Conservation (phyloP, 2,797 vertebrate genomes). For the Melanotaenia nigrans region DNA sequence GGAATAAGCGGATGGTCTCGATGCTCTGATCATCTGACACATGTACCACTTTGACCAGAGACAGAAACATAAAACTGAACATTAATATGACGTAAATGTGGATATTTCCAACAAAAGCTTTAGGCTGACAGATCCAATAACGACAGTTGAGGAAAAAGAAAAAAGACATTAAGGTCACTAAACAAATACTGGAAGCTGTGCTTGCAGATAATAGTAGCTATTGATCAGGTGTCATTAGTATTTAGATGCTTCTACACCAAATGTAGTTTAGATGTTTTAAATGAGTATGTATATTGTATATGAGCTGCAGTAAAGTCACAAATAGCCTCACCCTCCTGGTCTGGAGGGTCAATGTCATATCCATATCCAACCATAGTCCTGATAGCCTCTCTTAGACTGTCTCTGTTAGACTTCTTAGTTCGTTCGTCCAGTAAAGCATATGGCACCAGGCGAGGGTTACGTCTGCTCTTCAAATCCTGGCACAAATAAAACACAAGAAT, state of each 20-base stretch:
- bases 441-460: conserved; percentile 97
- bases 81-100: background rate
- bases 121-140: background rate
- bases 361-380: conserved; percentile 96
- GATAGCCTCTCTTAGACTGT: conserved; percentile 96
- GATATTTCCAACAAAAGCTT: background rate
- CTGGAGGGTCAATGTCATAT: conserved; percentile 94
- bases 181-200: background rate
- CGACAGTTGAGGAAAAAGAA: background rate
- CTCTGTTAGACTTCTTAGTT: conserved; percentile 98
- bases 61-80: background rate
- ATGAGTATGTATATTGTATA: background rate
- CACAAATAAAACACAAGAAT: conserved; percentile 3
- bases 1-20: conserved; percentile 95
- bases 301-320: background rate
- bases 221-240: background rate
- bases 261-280: background rate
- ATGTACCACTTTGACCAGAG: conserved; percentile 81
- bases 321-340: conserved; percentile 87
- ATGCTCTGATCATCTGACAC: conserved; percentile 85
- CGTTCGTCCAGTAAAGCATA: conserved; percentile 96
- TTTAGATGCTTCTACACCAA: background rate
- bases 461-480: conserved; percentile 96
- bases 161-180: no score
- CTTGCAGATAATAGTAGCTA: background rate